Conservation (phyloP, 2,797 vertebrate species). For the Ammospiza maritima region DNA sequence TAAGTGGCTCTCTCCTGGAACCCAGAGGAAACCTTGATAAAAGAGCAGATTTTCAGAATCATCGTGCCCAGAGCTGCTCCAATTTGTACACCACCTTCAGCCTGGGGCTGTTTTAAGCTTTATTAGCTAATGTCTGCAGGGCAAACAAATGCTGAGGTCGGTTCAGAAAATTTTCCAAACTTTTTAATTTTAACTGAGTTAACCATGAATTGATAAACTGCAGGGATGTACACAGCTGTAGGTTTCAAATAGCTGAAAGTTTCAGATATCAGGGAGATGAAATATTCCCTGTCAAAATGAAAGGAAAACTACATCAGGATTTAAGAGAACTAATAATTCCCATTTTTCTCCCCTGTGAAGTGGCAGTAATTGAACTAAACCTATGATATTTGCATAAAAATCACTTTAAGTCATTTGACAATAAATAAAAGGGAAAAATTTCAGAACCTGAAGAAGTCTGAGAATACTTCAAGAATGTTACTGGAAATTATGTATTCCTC, state of each 20-base stretch:
- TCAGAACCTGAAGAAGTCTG: neutral
- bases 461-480: neutral
- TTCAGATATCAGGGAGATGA: neutral
- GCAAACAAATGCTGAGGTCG: neutral
- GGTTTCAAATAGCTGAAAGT: neutral
- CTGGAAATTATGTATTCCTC: neutral
- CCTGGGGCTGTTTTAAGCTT: neutral
- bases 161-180: neutral
- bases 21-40: neutral
- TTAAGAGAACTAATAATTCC: neutral
- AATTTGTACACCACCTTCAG: neutral
- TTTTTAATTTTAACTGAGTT: neutral
- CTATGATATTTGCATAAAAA: neutral
- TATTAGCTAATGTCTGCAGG: neutral
- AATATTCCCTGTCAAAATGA: neutral
- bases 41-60: neutral
- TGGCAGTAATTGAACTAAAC: neutral
- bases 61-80: neutral
- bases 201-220: neutral
- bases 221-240: neutral
- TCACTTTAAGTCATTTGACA: neutral
- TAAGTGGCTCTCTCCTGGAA: neutral
- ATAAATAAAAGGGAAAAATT: conserved; percentile 8
- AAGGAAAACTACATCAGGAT: neutral
- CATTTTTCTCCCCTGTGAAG: neutral